Conservation (phyloP, 2,113 vertebrate species). For the Pimephales promelas region DNA sequence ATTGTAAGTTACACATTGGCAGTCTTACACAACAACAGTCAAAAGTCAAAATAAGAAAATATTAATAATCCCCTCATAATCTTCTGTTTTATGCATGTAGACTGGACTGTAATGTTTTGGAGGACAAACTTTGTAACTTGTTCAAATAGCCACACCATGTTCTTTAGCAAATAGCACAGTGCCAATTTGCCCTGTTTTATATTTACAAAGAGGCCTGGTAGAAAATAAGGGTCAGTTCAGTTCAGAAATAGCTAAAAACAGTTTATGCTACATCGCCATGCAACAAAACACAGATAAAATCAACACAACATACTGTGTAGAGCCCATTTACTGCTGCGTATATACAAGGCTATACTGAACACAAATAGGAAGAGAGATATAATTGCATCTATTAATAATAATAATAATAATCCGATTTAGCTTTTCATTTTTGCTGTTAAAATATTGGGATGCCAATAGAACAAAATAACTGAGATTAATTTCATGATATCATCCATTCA, state of each 20-base stretch:
- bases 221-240: background rate
- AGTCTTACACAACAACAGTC: too few relatives aligned
- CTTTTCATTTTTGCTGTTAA: background rate
- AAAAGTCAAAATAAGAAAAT: too few relatives aligned
- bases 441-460: background rate
- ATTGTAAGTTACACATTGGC: too few relatives aligned
- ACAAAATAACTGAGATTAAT: too few relatives aligned
- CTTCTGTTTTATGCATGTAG: background rate
- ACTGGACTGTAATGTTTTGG: background rate
- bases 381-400: background rate
- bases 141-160: background rate
- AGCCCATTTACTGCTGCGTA: background rate
- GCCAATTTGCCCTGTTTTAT: background rate
- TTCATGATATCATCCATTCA: too few relatives aligned
- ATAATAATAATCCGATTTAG: background rate
- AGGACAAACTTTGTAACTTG: background rate
- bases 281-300: background rate
- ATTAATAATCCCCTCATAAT: background rate
- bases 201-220: background rate
- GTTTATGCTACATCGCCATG: background rate
- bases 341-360: background rate
- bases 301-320: background rate
- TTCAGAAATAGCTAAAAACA: background rate
- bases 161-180: background rate
- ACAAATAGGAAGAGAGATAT: background rate